Evolutionary conservation across 1,140 invertebrate genomes (phyloP), one percentile per base, ranked within the genome.

Genomic region (Gryllus bimaculatus): DNA sequence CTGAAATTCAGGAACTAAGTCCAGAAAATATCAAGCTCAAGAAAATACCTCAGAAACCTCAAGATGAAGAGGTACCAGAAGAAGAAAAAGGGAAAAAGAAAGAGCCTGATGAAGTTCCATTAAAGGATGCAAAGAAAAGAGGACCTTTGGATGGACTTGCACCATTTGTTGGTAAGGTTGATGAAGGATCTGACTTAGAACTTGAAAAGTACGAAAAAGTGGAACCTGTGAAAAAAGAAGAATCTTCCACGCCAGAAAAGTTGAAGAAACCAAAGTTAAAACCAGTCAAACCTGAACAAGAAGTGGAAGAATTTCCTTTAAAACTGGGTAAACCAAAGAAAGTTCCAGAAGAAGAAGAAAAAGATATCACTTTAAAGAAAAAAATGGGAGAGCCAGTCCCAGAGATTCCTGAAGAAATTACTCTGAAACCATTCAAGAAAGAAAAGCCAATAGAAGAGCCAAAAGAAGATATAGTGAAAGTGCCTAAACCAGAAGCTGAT

Each of bases 311-410:
- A 79, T 79, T 78, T 18, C 85, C 87, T 21, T 82, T 90, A 21
- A 83, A 87, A 76, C 87, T 88, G 66, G 89, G 90, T 7, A 83
- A 84, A 79, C 90, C 90, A 3, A 90, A 90, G 82, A 84, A 86
- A 76, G 79, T 84, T 26, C 85, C 87, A 82, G 84, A 86, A 49
- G 78, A 80, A 80, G 47, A 79, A 78, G 76, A 83, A 77, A 80
- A 80, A 12, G 85, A 88, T 75, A 83, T 91, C 8, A 89, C 48
- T 20, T 73, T 80, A 15, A 73, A 20, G 8, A 75, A 80, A 20
- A 81, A 81, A 54, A 21, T 78, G 47, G 73, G 74, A 18, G 77
- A 80, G 73, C 39, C 78, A 48, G 78, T 80, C 20, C 8, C 66
- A 12, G 81, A 81, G 76, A 47, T 48, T 10, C 80, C 81, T 78